Evolutionary conservation across 2,888 invertebrate genomes (phyloP), one percentile per base, ranked within the genome.

Genomic region (Aradus depressus): DNA sequence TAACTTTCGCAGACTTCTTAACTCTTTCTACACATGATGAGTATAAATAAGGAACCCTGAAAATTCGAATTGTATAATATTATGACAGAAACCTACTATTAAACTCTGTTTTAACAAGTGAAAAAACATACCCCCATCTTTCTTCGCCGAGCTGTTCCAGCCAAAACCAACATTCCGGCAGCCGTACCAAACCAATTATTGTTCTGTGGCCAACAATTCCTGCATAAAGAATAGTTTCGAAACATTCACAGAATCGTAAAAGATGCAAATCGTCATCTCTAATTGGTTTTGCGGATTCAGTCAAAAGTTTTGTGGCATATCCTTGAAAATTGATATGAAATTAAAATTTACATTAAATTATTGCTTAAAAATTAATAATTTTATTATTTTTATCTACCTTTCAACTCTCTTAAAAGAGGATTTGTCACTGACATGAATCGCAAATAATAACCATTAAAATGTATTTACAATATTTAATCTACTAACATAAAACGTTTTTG

Each of bases 211-310:
- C 61, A 38, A 69, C 60, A 16, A 79, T 64, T 18, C 78, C 79
- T 61, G 71, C 70, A 54, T 71, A 69, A 53, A 80, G 72, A 52
- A 79, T 74, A 60, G 65, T 70, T 63, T 79, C 78, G 37, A 78
- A 60, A 52, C 69, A 70, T 58, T 68, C 68, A 61, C 77, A 77
- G 54, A 78, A 70, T 6, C 65, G 63, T 42, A 65, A 59, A 12
- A 79, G 63, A 53, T 70, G 62, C 31, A 66, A 63, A 63, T 74
- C 70, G 12, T 67, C 64, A 60, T 78, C 77, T 10, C 63, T 65
- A 52, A 74, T 71, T 2, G 56, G 53, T 34, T 51, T 49, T 8
- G 37, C 19, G 3, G 49, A 51, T 16, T 49, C 51, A 12, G 43
- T 52, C 21, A 58, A 38, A 19, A 58, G 51, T 32, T 50, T 49